Conservation (phyloP, 2,888 invertebrate species). For the Temnothorax ravouxi region DNA sequence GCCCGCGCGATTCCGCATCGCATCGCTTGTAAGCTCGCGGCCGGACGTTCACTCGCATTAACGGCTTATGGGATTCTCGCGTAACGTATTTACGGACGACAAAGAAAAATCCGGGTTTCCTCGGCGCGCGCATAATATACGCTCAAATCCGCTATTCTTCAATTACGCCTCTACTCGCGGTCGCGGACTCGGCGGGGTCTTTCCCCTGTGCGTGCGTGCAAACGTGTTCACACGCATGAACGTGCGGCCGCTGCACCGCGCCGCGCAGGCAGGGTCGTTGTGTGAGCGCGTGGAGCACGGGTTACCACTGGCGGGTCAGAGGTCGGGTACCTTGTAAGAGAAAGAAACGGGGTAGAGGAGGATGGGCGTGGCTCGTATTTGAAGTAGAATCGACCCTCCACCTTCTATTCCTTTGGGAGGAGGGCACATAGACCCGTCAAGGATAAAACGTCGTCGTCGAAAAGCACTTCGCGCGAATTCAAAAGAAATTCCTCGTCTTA, state of each 20-base stretch:
- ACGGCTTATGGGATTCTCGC: slow-evolving; percentile 76
- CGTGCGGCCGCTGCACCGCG: slow-evolving; percentile 39
- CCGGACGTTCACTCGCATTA: slow-evolving; percentile 76
- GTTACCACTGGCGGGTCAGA: slow-evolving; percentile 78
- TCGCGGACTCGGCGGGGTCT: slow-evolving; percentile 26
- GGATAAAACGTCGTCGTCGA: slow-evolving; percentile 64
- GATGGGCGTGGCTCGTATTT: slow-evolving; percentile 83
- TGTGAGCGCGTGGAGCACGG: slow-evolving; percentile 73
- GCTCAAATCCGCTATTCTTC: slow-evolving; percentile 78
- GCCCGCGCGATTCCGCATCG: slow-evolving; percentile 31
- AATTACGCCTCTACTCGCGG: slow-evolving; percentile 74
- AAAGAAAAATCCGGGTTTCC: slow-evolving; percentile 73
- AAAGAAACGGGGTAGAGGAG: slow-evolving; percentile 76
- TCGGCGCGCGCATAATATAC: slow-evolving; percentile 71
- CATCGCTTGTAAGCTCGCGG: slow-evolving; percentile 43
- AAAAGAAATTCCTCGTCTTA: slow-evolving; percentile 62
- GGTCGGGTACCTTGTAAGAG: slow-evolving; percentile 78
- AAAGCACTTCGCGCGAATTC: slow-evolving; percentile 58
- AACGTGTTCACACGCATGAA: slow-evolving; percentile 54
- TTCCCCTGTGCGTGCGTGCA: slow-evolving; percentile 36
- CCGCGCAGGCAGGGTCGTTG: slow-evolving; percentile 59
- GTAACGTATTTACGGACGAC: slow-evolving; percentile 77
- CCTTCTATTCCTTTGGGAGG: slow-evolving; percentile 73
- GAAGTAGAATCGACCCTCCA: slow-evolving; percentile 82
- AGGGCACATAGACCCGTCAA: slow-evolving; percentile 44